These are phyloP conservation scores for Esox niger DNA, from an alignment of 2,113 vertebrate genomes.

Conservation along the genomic window DNA sequence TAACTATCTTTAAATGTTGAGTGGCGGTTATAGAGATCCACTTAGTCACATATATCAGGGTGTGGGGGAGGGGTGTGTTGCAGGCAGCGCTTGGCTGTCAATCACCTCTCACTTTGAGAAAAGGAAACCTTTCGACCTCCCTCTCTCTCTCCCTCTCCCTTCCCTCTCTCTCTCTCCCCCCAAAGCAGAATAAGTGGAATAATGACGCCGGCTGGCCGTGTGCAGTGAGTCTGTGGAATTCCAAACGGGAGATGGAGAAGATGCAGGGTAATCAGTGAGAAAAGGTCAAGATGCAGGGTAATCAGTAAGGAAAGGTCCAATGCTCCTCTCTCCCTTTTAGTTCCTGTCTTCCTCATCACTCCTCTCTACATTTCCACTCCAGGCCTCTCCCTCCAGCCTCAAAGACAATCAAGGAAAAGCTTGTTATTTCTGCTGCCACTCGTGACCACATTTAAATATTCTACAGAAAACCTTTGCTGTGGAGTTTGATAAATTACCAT, in stretches of 20 bases:
- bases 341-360: not conserved
- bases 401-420: constrained; percentile 63
- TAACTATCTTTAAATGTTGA: no score
- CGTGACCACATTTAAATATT: constrained; percentile 67
- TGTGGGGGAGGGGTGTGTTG: constrained; percentile 1
- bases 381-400: constrained; percentile 40
- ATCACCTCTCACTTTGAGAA: constrained; percentile 50
- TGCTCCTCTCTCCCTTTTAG: not conserved
- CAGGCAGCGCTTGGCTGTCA: constrained; percentile 46
- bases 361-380: constrained; percentile 40
- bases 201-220: constrained; percentile 56
- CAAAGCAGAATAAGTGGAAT: constrained; percentile 42
- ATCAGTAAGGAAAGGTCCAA: constrained; percentile 76
- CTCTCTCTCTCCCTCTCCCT: constrained; percentile 42
- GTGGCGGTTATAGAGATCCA: constrained; percentile 21
- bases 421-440: constrained; percentile 59
- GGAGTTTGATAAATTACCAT: no score
- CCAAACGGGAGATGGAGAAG: constrained; percentile 62
- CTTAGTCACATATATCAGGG: constrained; percentile 21
- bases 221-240: constrained; percentile 56
- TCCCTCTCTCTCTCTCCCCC: constrained; percentile 24
- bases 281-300: constrained; percentile 70
- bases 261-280: constrained; percentile 67
- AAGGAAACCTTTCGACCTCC: constrained; percentile 56
- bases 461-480: constrained; percentile 33